Percentiles rank a stretch among this genome's conserved stretches.
These are phyloP conservation scores for Rhodeus uyekii DNA, from an alignment of 2,797 vertebrate genomes.

Conservation along the genomic window DNA sequence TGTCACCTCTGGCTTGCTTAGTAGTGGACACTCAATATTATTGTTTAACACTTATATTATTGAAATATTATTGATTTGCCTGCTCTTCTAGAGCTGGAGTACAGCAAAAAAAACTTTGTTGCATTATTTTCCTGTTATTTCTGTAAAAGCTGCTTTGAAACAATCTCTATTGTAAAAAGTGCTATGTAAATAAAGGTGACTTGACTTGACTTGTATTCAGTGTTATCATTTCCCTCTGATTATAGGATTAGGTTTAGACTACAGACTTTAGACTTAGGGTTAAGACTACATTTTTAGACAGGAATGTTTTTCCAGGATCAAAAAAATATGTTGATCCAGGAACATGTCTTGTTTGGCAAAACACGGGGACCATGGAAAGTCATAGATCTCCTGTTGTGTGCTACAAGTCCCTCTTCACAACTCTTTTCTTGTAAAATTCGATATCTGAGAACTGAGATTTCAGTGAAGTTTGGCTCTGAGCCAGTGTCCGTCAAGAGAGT, in stretches of 20 bases:
- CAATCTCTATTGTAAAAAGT: too few species aligned
- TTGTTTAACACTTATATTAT: too few species aligned
- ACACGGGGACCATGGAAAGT: not conserved
- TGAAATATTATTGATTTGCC: too few species aligned
- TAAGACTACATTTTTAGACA: not conserved
- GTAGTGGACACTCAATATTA: too few species aligned
- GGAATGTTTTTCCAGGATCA: not conserved
- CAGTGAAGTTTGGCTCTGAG: not conserved
- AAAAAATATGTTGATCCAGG: not conserved
- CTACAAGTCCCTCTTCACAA: not conserved
- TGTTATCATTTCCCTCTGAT: not conserved
- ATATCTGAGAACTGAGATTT: not conserved
- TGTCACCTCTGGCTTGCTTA: too few species aligned
- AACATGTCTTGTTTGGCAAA: not conserved
- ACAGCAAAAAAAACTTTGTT: too few species aligned
- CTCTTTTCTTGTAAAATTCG: constrained; percentile 3
- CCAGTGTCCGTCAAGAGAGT: not conserved
- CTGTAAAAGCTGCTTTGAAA: too few species aligned
- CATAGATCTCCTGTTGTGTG: not conserved
- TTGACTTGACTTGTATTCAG: too few species aligned
- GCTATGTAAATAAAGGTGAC: too few species aligned
- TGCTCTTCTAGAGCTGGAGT: too few species aligned
- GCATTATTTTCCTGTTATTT: too few species aligned
- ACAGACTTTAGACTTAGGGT: not conserved
- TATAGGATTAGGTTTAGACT: not conserved